Evolutionary conservation across 2,888 invertebrate species (phyloP), one percentile per base, ranked within the genome.

Genomic region (Drosophila kanekoi): DNA sequence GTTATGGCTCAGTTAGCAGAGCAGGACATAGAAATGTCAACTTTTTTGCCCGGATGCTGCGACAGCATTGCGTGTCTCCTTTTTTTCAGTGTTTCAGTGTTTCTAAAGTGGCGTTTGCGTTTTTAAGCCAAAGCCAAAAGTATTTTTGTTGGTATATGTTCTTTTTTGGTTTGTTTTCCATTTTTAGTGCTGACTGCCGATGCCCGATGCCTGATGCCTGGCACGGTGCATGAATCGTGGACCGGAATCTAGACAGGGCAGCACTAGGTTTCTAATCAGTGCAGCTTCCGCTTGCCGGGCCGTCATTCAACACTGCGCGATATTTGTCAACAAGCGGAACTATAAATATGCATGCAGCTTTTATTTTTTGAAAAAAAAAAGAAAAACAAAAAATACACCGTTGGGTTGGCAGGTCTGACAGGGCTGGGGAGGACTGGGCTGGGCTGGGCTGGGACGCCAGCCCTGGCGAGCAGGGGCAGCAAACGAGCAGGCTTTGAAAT

Each of bases 271-370:
- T 90, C 90, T 90, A 90, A 90, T 90, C 90, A 90, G 87, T 77
- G 80, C 81, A 87, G 85, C 87, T 90, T 90, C 90, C 90, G 90
- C 72, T 81, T 54, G 62, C 44, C 61, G 64, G 63, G 56, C 72
- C 65, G 76, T 74, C 76, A 73, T 75, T 83, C 83, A 77, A 74
- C 72, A 67, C 58, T 44, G 87, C 68, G 78, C 80, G 85, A 86
- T 87, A 87, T 90, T 89, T 90, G 89, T 90, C 89, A 87, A 88
- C 89, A 80, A 81, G 87, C 90, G 90, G 89, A 90, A 89, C 85
- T 86, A 90, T 90, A 90, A 90, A 90, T 90, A 90, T 90, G 89
- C 89, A 90, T 88, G 82, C 72, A 66, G 51, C 43, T 51, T 63
- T 45, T 58, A 3, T 1, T 28, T 28, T 28, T 28, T 8, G 28